Evolutionary conservation across 2,113 vertebrate species (phyloP).

Genomic region (Ceuthmochares aereus): DNA sequence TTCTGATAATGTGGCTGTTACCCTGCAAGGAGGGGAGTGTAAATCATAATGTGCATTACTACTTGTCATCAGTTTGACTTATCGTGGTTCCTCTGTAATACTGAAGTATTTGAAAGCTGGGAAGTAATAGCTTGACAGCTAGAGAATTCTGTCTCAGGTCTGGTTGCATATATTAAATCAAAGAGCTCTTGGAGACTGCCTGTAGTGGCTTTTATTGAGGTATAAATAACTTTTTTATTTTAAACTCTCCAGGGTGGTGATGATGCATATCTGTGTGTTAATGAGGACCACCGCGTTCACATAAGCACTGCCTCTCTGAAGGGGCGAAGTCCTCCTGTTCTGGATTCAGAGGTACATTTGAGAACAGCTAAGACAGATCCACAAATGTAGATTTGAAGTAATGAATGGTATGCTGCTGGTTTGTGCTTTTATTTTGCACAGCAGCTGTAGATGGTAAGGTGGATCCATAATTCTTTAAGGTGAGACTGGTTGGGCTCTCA

Average conservation of each 20-base stretch:
- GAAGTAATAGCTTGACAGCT: background rate
- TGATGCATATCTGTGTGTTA: conserved; percentile 85
- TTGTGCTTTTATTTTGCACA: background rate
- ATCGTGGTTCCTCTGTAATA: background rate
- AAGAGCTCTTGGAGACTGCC: background rate
- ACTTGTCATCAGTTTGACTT: background rate
- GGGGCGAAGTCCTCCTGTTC: conserved; percentile 77
- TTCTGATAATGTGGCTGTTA: background rate
- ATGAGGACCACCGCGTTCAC: conserved; percentile 36
- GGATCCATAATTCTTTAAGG: background rate
- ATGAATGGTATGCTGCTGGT: background rate
- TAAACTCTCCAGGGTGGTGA: conserved; percentile 81
- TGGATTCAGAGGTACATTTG: conserved; percentile 75
- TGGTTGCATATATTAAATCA: background rate
- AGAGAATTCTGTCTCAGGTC: background rate
- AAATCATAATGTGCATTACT: background rate
- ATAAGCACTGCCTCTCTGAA: conserved; percentile 74
- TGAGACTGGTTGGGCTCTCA: background rate
- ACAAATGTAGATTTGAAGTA: background rate
- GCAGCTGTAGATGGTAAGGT: background rate
- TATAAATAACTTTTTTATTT: background rate
- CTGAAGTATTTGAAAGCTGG: background rate
- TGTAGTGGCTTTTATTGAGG: background rate
- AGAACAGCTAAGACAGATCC: background rate
- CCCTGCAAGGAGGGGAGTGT: background rate